Conservation (phyloP, 2,797 vertebrate species). For the Acanthornis magna region DNA sequence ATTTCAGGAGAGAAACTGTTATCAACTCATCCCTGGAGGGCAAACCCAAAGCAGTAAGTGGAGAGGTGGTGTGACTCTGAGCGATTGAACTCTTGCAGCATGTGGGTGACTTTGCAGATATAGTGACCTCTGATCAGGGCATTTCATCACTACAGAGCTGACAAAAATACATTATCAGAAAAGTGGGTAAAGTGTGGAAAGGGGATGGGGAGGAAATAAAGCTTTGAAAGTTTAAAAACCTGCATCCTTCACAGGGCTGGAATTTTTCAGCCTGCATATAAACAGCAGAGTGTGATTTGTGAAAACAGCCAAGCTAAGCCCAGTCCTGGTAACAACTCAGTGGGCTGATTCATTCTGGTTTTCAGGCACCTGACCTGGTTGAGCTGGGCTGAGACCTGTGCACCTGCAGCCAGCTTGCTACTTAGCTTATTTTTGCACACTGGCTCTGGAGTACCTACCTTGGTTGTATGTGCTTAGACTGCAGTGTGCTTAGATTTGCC, state of each 20-base stretch:
- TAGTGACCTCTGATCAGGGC: not conserved
- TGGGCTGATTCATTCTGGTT: not conserved
- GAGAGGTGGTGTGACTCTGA: not conserved
- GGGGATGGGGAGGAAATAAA: not conserved
- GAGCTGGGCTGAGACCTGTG: not conserved
- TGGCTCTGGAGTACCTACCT: not conserved
- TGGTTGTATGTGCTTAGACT: not conserved
- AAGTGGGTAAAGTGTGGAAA: not conserved
- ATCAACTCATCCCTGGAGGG: not conserved
- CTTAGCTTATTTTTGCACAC: accelerated
- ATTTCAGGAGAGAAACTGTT: not conserved
- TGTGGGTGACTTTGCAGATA: not conserved
- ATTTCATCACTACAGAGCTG: not conserved
- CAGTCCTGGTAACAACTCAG: not conserved
- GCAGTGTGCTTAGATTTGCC: not conserved
- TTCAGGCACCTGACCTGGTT: not conserved
- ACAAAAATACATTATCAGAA: not conserved
- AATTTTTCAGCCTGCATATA: not conserved
- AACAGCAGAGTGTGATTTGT: not conserved
- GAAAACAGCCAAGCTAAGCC: not conserved
- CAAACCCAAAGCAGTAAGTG: not conserved
- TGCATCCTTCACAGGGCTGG: not conserved
- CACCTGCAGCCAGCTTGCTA: accelerated
- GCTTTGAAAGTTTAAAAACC: not conserved
- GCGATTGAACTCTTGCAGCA: not conserved